phyloP scores from a whole-genome alignment of 2,797 vertebrate species.

The Typhlichthys subterraneus region DNA sequence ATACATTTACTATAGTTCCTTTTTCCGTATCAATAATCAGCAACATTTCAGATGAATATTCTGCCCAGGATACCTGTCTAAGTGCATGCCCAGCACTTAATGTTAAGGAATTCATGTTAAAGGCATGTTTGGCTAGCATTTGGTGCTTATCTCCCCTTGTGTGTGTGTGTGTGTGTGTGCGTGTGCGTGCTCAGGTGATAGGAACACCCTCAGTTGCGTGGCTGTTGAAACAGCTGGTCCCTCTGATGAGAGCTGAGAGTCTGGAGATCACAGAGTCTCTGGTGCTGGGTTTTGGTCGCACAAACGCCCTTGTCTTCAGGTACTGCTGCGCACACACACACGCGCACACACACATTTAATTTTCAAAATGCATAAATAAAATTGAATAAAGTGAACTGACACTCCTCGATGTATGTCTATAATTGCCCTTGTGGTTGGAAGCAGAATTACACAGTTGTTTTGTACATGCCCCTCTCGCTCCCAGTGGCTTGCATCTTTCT shows the following conservation, averaged over 20 bases:
- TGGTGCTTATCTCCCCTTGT: not conserved
- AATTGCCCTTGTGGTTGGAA: too few species aligned
- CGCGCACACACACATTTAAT: not conserved
- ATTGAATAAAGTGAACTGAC: not conserved
- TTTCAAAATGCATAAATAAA: slow-evolving; percentile 2
- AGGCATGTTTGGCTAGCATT: too few species aligned
- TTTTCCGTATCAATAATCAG: too few species aligned
- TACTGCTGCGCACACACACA: slow-evolving; percentile 44
- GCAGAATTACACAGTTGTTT: too few species aligned
- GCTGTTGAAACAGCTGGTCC: slow-evolving; percentile 94
- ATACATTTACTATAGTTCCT: too few species aligned
- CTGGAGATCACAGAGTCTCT: slow-evolving; percentile 98
- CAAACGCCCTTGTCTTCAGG: slow-evolving; percentile 97
- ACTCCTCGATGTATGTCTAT: too few species aligned
- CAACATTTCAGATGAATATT: too few species aligned
- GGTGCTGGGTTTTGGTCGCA: slow-evolving; percentile 95
- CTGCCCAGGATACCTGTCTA: too few species aligned
- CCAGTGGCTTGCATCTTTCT: too few species aligned
- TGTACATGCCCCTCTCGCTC: too few species aligned
- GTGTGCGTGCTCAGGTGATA: slow-evolving; percentile 82
- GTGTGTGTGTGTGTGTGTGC: slow-evolving; percentile 17
- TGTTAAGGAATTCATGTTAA: too few species aligned
- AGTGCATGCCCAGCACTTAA: too few species aligned
- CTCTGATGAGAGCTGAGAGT: slow-evolving; percentile 97
- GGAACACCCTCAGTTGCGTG: slow-evolving; percentile 95